phyloP scores from a whole-genome alignment of 2,888 invertebrate species.

The Lutraria lutraria region DNA sequence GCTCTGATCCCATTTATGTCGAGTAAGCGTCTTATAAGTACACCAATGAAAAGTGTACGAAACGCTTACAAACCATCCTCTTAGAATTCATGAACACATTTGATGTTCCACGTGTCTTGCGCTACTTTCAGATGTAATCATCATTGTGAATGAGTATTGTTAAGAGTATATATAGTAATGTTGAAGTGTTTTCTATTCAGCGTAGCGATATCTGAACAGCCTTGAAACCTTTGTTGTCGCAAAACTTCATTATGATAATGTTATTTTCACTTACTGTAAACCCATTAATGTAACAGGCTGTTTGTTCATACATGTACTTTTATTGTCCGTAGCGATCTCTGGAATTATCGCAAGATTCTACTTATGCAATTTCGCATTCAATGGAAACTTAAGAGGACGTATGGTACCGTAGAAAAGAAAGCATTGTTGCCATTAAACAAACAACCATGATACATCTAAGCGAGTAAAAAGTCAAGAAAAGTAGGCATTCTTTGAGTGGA shows the following conservation, averaged over 20 bases:
- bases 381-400: not conserved
- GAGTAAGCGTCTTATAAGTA: too few species aligned
- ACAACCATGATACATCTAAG: not conserved
- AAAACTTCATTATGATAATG: not conserved
- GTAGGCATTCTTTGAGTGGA: slow-evolving; percentile 9
- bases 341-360: not conserved
- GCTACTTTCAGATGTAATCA: not conserved
- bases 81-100: not conserved
- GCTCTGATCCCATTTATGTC: too few species aligned
- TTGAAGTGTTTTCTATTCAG: not conserved
- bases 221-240: slow-evolving; percentile 18
- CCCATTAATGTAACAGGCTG: slow-evolving; percentile 14
- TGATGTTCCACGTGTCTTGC: not conserved
- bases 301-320: slow-evolving; percentile 14
- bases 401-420: not conserved
- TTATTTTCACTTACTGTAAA: not conserved
- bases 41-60: too few species aligned
- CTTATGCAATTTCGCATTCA: not conserved
- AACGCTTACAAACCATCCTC: too few species aligned
- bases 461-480: slow-evolving; percentile 1
- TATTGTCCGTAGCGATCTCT: not conserved
- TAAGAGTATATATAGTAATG: not conserved
- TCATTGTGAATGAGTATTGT: not conserved
- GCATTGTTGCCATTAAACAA: not conserved
- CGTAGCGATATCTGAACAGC: not conserved